Evolutionary conservation across 2,797 vertebrate genomes (phyloP), one percentile per base, ranked within the genome.

Genomic region (Xerus rutilus): DNA sequence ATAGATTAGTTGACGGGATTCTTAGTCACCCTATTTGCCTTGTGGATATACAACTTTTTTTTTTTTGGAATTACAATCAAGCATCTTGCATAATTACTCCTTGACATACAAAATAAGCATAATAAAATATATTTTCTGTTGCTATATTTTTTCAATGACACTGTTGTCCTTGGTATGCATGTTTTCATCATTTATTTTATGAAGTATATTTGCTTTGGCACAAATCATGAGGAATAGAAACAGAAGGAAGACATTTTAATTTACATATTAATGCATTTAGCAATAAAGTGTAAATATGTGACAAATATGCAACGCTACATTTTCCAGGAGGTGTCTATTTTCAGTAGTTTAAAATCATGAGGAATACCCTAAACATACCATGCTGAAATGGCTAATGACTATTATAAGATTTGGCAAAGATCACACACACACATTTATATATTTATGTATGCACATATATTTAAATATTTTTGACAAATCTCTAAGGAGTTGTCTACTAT

Each of bases 31-130:
- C 32, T 77, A 70, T 82, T 69, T 85, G 81, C 81, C 28, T 94
- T 82, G 85, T 21, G 28, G 47, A 77, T 83, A 89, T 76, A 83
- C 84, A 13, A 28, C 12, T 92, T 87, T 82, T 0, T 87, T 96
- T 39, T 39, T 83, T 94, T 81, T 92, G 23, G 5, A 94, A 93
- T 89, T 86, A 85, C 25, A 94, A 52, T 96, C 95, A 95, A 91
- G 47, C 67, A 86, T 88, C 47, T 86, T 43, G 89, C 1, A 47
- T 93, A 95, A 91, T 92, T 95, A 49, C 21, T 82, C 52, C 83
- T 76, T 83, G 17, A 72, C 57, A 70, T 70, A 64, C 9, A 94
- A 77, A 89, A 84, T 87, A 95, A 95, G 88, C 54, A 90, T 2
- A 91, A 43, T 67, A 79, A 93, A 82, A 73, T 81, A 72, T 83